Conservation (phyloP, 1,140 invertebrate species). For the Paraescarpia echinospica region DNA sequence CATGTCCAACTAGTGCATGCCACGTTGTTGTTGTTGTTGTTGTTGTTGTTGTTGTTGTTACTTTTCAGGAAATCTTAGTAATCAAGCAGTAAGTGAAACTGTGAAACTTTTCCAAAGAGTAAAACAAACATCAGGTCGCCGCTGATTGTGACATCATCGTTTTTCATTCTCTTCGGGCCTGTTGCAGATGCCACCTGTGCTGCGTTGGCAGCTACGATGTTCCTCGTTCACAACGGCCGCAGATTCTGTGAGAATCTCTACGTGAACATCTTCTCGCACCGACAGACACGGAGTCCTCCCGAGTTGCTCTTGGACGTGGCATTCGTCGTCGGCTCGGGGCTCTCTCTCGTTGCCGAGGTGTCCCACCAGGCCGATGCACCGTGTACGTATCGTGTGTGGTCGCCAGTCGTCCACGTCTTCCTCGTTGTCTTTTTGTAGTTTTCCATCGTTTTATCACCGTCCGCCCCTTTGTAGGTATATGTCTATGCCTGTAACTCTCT, state of each 20-base stretch:
- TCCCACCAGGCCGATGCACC: neutral
- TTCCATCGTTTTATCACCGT: neutral
- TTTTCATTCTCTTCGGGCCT: neutral
- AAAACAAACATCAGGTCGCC: neutral
- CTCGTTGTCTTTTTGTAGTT: neutral
- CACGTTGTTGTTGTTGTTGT: neutral
- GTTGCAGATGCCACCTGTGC: neutral
- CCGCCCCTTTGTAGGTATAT: too few relatives aligned
- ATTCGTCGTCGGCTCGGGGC: slow-evolving; percentile 4
- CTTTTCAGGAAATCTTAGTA: too few relatives aligned
- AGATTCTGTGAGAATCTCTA: slow-evolving; percentile 15
- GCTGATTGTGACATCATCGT: neutral
- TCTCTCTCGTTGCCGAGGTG: slow-evolving; percentile 12
- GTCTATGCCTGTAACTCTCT: too few relatives aligned
- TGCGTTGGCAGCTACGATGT: neutral
- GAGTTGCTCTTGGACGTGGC: neutral
- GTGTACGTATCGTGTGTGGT: neutral
- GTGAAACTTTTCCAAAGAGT: neutral
- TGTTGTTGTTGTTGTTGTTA: neutral
- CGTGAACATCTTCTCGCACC: slow-evolving; percentile 21
- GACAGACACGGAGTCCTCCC: neutral
- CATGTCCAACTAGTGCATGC: neutral
- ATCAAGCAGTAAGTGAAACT: neutral
- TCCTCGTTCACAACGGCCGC: neutral
- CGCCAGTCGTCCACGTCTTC: neutral